Base-by-base conservation (phyloP, 2,888 invertebrate genomes). In the Eulithis prunata region DNA sequence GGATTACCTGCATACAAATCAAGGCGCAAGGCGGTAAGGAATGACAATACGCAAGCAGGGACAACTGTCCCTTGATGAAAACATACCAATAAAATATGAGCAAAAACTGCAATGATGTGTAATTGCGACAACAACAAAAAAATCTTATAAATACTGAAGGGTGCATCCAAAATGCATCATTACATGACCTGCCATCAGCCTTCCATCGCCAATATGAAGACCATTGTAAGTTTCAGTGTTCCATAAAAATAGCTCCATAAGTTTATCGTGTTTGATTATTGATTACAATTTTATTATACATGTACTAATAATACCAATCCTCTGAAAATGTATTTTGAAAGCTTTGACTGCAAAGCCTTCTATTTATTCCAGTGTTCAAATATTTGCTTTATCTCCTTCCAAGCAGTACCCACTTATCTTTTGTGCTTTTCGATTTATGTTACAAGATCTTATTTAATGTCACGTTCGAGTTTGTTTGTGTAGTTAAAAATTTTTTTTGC, bases 61-160 rank as follows among this genome's bases (percentile, higher is more conserved):
- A 82, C 81, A 70, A 70, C 75, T 80, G 82, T 81, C 82, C 82
- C 87, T 83, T 82, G 80, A 78, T 81, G 81, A 80, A 81, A 74
- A 79, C 78, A 84, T 82, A 80, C 81, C 81, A 86, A 84, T 90
- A 90, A 90, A 90, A 80, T 88, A 88, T 81, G 14, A 14, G 14
- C 79, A 81, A 81, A 82, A 88, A 81, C 81, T 81, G 82, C 78
- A 78, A 78, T 76, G 81, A 80, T 84, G 81, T 81, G 89, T 87
- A 89, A 91, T 88, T 90, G 89, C 87, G 75, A 78, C 82, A 83
- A 89, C 57, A 76, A 84, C 82, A 83, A 89, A 58, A 76, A 84
- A 85, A 82, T 81, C 79, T 86, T 92, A 93, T 93, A 93, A 89
- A 93, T 93, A 93, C 86, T 71, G 79, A 62, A 81, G 92, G 90